These are phyloP conservation scores for Drosophila sproati DNA, from an alignment of 1,140 invertebrate genomes.

Conservation along the genomic window DNA sequence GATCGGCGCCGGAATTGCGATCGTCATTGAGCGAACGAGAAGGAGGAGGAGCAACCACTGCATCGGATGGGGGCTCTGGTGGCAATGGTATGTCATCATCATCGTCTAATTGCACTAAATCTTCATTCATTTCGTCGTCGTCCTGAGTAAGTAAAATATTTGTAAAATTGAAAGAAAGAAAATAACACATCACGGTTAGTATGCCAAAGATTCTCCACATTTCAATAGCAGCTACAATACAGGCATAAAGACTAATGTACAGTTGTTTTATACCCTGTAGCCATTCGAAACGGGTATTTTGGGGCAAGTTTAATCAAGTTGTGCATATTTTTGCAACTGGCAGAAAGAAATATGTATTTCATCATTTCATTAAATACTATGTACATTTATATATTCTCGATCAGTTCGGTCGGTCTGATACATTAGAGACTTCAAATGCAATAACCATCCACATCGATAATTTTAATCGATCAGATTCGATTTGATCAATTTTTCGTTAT, in stretches of 20 bases:
- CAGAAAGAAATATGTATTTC: too few relatives aligned
- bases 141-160: slow-evolving; percentile 65
- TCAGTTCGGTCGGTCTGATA: too few relatives aligned
- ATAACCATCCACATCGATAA: too few relatives aligned
- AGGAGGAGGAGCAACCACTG: not conserved
- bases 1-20: slow-evolving; percentile 35
- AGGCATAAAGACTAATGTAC: not conserved
- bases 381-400: too few relatives aligned
- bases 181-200: slow-evolving; percentile 71
- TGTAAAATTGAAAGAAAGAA: slow-evolving; percentile 63
- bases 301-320: too few relatives aligned
- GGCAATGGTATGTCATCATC: slow-evolving; percentile 83
- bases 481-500: too few relatives aligned
- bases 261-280: not conserved
- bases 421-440: too few relatives aligned
- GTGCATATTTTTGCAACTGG: too few relatives aligned
- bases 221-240: slow-evolving; percentile 4
- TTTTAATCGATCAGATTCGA: too few relatives aligned
- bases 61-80: slow-evolving; percentile 51
- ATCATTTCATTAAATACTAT: too few relatives aligned
- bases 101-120: slow-evolving; percentile 84
- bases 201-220: slow-evolving; percentile 44
- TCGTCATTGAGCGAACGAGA: slow-evolving; percentile 16
- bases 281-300: not conserved
- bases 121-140: slow-evolving; percentile 83